Percentiles rank a stretch among this genome's conserved stretches.
Conservation (phyloP, 2,113 vertebrate species). For the Upupa epops region DNA sequence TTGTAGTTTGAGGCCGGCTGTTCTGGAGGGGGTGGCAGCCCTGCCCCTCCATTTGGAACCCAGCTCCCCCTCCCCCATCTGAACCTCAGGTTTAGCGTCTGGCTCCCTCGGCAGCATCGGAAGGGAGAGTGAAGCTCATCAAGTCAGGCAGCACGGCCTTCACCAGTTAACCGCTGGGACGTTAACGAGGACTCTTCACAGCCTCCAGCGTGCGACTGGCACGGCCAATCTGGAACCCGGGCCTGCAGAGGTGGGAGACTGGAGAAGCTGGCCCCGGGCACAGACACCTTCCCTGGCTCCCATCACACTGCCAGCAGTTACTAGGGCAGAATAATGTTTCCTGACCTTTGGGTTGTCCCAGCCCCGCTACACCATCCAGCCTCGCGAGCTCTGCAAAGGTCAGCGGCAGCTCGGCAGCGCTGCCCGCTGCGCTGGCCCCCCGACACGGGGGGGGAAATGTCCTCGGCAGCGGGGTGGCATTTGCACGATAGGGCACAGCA, state of each 20-base stretch:
- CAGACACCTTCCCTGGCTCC: constrained; percentile 10
- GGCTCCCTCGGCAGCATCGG: background rate
- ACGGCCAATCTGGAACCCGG: background rate
- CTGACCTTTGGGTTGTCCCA: constrained; percentile 63
- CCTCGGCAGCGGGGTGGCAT: constrained; percentile 62
- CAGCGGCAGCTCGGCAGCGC: too few species aligned
- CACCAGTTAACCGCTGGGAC: constrained; percentile 14
- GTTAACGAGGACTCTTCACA: background rate
- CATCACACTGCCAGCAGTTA: constrained; percentile 51
- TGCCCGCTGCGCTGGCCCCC: too few species aligned
- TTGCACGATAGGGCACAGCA: constrained; percentile 62
- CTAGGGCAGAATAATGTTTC: constrained; percentile 70
- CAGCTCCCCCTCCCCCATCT: background rate
- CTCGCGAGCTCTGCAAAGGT: constrained; percentile 47
- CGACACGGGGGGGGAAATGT: too few species aligned
- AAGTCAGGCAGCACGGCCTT: background rate
- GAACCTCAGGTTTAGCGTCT: background rate
- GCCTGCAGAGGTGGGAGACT: constrained; percentile 30
- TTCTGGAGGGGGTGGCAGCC: background rate
- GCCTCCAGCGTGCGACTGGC: background rate
- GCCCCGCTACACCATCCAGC: constrained; percentile 10
- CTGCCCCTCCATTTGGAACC: background rate
- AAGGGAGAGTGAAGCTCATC: background rate
- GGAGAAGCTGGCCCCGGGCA: constrained; percentile 22
- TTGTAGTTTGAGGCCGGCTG: background rate